phyloP scores from a whole-genome alignment of 53 echinoderm and acorn worm genomes.

The Arbacia lixula region DNA sequence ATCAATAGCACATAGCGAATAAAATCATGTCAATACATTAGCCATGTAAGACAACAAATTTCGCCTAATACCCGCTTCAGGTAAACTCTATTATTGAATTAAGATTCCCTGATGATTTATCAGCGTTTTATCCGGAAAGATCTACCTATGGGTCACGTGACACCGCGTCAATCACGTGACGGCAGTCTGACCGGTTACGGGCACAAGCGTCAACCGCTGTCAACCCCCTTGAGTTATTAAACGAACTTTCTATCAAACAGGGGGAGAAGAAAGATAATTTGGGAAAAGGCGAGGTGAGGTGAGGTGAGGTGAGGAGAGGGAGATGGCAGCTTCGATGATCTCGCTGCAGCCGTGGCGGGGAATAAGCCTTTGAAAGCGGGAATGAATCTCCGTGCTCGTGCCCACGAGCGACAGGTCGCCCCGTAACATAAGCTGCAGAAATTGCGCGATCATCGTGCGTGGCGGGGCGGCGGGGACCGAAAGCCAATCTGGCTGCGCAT shows the following conservation, averaged over 20 bases:
- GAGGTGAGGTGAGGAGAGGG: too few species aligned
- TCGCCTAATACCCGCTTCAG: too few species aligned
- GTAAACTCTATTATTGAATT: too few species aligned
- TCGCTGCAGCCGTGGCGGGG: not conserved
- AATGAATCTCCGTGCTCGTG: slow-evolving; percentile 14
- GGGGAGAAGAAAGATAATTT: not conserved
- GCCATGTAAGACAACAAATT: too few species aligned
- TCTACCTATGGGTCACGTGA: too few species aligned
- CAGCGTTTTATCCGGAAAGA: too few species aligned
- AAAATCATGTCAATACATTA: too few species aligned
- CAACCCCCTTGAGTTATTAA: not conserved
- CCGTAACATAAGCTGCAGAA: slow-evolving; percentile 34
- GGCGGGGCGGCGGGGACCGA: slow-evolving; percentile 10
- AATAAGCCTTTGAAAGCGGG: slow-evolving; percentile 25
- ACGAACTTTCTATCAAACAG: not conserved
- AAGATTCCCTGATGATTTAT: too few species aligned
- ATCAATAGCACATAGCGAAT: too few species aligned
- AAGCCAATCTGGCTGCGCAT: slow-evolving; percentile 20
- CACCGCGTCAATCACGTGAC: too few species aligned
- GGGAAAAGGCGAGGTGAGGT: too few species aligned
- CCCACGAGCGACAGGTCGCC: slow-evolving; percentile 26
- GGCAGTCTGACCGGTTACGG: slow-evolving; percentile 5
- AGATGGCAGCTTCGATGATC: not conserved
- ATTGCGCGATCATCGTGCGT: slow-evolving; percentile 32
- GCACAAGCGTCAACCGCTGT: not conserved